Evolutionary conservation across 2,888 invertebrate genomes (phyloP).

Genomic region (Tupiocoris notatus): DNA sequence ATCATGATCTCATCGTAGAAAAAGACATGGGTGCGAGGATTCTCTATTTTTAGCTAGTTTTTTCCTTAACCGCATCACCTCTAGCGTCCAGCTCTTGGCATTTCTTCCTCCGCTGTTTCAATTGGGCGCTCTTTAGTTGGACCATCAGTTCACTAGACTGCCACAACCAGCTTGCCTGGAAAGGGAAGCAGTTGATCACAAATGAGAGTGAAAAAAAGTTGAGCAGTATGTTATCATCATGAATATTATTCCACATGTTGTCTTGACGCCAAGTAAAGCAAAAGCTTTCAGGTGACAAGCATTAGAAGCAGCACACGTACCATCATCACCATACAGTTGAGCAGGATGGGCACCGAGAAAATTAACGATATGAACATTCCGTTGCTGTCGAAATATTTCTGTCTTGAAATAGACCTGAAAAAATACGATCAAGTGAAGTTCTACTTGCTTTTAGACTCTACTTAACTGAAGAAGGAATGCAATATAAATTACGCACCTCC

Average conservation of each 20-base stretch:
- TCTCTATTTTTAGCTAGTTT: constrained; percentile 10
- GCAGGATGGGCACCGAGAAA: constrained; percentile 86
- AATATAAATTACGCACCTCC: constrained; percentile 62
- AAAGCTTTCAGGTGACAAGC: background rate
- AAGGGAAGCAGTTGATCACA: constrained; percentile 52
- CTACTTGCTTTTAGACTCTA: too few species aligned
- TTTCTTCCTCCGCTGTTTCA: constrained; percentile 56
- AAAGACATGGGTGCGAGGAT: background rate
- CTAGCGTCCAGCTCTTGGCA: background rate
- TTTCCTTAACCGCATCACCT: constrained; percentile 14
- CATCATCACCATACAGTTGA: constrained; percentile 92
- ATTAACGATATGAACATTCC: constrained; percentile 91
- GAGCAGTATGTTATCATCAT: too few species aligned
- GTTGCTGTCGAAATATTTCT: constrained; percentile 92
- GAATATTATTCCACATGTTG: too few species aligned
- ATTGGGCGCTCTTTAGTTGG: constrained; percentile 76
- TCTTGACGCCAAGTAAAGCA: background rate
- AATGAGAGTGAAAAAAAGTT: too few species aligned
- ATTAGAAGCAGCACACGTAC: constrained; percentile 57
- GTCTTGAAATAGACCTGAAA: constrained; percentile 74
- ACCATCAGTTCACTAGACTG: constrained; percentile 86
- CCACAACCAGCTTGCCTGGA: constrained; percentile 85
- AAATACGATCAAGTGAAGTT: too few species aligned
- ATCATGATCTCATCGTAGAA: background rate
- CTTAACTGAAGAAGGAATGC: too few species aligned